A percentile compares a stretch with the other conserved stretches of the same genome.
Evolutionary conservation across 2,888 invertebrate genomes (phyloP).

Genomic region (Macrosoma leucophasiata): DNA sequence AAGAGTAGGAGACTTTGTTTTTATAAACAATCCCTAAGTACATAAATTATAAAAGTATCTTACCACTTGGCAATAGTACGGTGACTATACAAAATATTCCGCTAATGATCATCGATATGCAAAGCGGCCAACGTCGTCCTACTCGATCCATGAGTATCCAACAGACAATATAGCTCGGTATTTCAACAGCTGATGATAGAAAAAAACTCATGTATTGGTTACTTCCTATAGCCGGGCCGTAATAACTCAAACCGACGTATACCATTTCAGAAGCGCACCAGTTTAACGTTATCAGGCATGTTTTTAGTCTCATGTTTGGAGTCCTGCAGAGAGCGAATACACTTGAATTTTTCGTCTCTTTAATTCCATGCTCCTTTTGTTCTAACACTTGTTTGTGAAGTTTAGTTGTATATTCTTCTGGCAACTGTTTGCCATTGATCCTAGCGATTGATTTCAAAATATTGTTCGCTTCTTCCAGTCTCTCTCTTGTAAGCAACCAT

Average conservation of each 20-base stretch:
- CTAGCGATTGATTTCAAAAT: constrained; percentile 86
- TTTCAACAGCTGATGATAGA: constrained; percentile 89
- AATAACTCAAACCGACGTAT: constrained; percentile 93
- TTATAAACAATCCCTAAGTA: too few relatives aligned
- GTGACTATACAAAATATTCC: constrained; percentile 91
- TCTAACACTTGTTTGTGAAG: constrained; percentile 83
- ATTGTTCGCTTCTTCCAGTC: constrained; percentile 86
- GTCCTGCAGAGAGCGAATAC: constrained; percentile 83
- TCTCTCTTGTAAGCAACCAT: constrained; percentile 90
- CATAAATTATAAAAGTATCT: constrained; percentile 17
- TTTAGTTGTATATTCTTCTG: constrained; percentile 82
- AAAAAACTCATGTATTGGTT: constrained; percentile 94
- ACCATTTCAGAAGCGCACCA: constrained; percentile 97
- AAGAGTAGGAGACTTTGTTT: too few relatives aligned
- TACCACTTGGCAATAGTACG: constrained; percentile 87
- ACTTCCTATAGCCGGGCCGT: constrained; percentile 90
- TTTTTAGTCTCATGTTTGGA: constrained; percentile 93
- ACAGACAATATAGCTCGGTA: constrained; percentile 91
- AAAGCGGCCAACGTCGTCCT: constrained; percentile 92
- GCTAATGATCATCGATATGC: constrained; percentile 88
- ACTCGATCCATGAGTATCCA: constrained; percentile 93
- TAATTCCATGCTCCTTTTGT: constrained; percentile 73
- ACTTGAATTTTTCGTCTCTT: constrained; percentile 57
- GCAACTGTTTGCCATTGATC: constrained; percentile 85
- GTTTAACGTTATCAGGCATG: constrained; percentile 88